Conservation (phyloP, 2,113 vertebrate genomes). For the Eudorcas thomsonii region DNA sequence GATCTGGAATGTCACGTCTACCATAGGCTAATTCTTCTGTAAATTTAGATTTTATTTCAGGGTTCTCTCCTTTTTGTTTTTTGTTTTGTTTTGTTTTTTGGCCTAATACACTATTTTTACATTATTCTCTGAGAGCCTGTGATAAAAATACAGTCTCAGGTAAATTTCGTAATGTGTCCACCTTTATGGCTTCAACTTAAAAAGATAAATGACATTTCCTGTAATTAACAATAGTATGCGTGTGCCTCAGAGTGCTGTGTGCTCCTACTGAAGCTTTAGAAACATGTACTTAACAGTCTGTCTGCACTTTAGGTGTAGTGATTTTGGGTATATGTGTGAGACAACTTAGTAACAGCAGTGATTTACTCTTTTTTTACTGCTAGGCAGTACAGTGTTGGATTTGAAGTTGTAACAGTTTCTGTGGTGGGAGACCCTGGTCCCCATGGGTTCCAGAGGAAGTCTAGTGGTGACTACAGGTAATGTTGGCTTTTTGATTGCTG, state of each 20-base stretch:
- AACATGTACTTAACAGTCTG: background rate
- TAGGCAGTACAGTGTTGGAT: constrained; percentile 95
- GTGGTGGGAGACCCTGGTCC: constrained; percentile 86
- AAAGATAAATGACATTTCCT: background rate
- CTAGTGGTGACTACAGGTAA: constrained; percentile 97
- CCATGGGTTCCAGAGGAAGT: constrained; percentile 87
- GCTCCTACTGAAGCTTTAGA: background rate
- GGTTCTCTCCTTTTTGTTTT: background rate
- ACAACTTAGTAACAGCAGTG: background rate
- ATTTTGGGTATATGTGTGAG: background rate
- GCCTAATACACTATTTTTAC: background rate
- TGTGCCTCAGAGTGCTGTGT: background rate
- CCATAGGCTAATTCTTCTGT: background rate
- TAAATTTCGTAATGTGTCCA: background rate
- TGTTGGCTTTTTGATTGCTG: background rate
- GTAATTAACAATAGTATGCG: background rate
- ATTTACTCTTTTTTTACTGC: background rate
- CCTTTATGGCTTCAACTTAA: background rate
- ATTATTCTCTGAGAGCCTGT: background rate
- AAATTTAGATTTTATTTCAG: constrained; percentile 1
- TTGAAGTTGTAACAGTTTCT: constrained; percentile 92
- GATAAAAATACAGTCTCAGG: background rate
- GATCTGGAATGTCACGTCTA: background rate
- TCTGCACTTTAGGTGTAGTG: background rate
- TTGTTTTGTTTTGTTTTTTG: background rate